Evolutionary conservation across 2,113 vertebrate genomes (phyloP).

Genomic region (Erinaceus europaeus): DNA sequence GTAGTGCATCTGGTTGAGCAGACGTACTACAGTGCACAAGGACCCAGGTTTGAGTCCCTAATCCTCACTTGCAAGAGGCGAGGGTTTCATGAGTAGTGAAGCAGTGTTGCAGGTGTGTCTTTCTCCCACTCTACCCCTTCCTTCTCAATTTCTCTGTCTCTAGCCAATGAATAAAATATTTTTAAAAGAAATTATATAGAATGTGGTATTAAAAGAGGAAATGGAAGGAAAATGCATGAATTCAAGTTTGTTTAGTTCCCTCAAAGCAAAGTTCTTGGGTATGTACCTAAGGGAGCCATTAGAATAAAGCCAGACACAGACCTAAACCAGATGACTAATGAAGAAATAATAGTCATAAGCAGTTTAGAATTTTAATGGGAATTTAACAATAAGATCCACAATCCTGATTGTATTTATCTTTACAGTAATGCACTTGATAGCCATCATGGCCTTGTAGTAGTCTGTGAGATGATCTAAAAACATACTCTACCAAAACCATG

Average conservation of each 20-base stretch:
- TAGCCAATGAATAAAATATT: neutral
- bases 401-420: neutral
- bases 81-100: no score
- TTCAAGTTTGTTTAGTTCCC: neutral
- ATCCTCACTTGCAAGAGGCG: no score
- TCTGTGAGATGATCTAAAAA: neutral
- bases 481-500: neutral
- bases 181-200: neutral
- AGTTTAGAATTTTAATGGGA: constrained; percentile 13
- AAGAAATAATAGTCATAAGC: neutral
- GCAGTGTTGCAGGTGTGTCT: no score
- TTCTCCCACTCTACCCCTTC: no score
- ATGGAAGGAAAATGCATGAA: neutral
- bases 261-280: neutral
- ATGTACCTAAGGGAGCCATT: neutral
- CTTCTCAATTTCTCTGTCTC: no score
- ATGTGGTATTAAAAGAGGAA: neutral
- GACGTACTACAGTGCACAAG: no score
- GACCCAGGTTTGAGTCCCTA: no score
- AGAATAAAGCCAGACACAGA: neutral
- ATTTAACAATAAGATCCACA: constrained; percentile 5
- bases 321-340: neutral
- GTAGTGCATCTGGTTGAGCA: no score
- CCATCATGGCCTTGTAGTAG: neutral
- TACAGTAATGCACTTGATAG: neutral